Evolutionary conservation across 2,888 invertebrate genomes (phyloP), one percentile per base, ranked within the genome.

Genomic region (Oligia fasciuncula): DNA sequence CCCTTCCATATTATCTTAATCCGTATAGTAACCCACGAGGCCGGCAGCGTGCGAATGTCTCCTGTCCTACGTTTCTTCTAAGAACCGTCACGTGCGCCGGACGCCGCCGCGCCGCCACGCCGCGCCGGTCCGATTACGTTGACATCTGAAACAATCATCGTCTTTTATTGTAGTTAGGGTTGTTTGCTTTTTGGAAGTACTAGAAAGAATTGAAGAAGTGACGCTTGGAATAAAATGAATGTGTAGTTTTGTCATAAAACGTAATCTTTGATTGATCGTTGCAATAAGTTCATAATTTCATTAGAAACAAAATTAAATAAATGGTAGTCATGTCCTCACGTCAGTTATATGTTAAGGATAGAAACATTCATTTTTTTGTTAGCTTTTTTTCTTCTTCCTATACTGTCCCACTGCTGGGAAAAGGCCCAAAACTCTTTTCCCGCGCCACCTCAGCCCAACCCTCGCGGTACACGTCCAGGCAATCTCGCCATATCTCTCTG

Each of bases 21-120:
- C 81, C 35, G 5, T 71, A 85, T 71, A 0, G 17, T 0, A 1
- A 0, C 2, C 67, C 88, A 87, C 87, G 89, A 60, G 89, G 80
- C 81, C 1, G 54, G 46, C 78, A 79, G 82, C 84, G 87, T 87
- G 88, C 79, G 35, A 51, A 11, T 19, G 71, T 71, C 82, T 73
- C 76, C 57, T 19, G 77, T 62, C 67, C 73, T 81, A 43, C 68
- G 46, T 76, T 68, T 73, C 78, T 84, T 60, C 29, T 57, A 9
- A 49, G 66, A 54, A 51, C 0, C 6, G 73, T 71, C 85, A 89
- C 88, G 87, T 88, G 88, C 19, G 43, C 46, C 63, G 43, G 69
- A 19, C 83, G 23, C 8, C 43, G 46, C 29, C 29, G 11, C 13
- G 46, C 40, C 14, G 29, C 29, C 29, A 76, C n/a, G 8, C 29